Evolutionary conservation across 2,797 vertebrate species (phyloP), one percentile per base, ranked within the genome.

Genomic region (Podarcis lilfordi): DNA sequence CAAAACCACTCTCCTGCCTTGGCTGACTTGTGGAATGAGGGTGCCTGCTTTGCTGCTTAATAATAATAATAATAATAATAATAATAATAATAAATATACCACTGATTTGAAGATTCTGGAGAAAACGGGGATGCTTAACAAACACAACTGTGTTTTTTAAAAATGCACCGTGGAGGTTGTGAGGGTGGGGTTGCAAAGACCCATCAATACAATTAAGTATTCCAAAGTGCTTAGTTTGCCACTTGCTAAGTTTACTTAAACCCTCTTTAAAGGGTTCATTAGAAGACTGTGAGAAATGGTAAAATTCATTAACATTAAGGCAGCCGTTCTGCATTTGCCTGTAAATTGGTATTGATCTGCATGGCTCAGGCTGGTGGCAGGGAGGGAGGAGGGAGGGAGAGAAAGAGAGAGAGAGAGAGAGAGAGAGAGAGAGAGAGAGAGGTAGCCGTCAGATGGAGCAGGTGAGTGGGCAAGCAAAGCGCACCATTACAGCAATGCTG

Each of bases 281-380:
- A 97, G 96, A 92, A 93, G 94, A 88, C 94, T 91, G 96, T 92
- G 96, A 97, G 96, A 96, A 96, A 96, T 64, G 93, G 97, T 93
- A 96, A 97, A 97, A 98, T 98, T 98, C 97, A 98, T 98, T 98
- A 97, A 96, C 95, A 95, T 94, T 92, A 84, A 93, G 98, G 96
- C 95, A 94, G 98, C 96, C 97, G 95, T 97, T 96, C 95, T 90
- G 95, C 96, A 92, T 98, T 97, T 97, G 96, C 97, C 97, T 98
- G 97, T 97, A 97, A 98, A 98, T 97, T 96, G 97, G 96, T 96
- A 98, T 98, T 97, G 98, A 98, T 97, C 96, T 86, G 94, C 93
- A 80, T 92, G 91, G 92, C 91, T 91, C 29, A 90, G 69, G 91
- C 77, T 37, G 69, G 83, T 89, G 88, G 83, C 69, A 80, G 77